Percentiles rank a stretch among this genome's conserved stretches.
Conservation (phyloP, 2,888 invertebrate genomes). For the Papilio protenor region DNA sequence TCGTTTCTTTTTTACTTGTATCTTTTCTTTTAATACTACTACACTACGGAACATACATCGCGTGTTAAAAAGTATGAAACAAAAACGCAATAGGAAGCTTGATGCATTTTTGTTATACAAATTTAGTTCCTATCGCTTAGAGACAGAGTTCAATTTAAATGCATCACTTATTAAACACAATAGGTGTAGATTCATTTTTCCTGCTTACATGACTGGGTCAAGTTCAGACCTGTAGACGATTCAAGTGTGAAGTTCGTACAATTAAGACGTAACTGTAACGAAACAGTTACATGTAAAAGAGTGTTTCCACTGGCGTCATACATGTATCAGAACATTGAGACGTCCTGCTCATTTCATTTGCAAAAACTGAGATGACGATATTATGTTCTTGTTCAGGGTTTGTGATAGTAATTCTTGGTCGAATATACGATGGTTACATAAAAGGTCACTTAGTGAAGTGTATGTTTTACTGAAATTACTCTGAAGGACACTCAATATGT, state of each 20-base stretch:
- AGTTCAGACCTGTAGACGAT: constrained; percentile 56
- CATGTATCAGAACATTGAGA: not conserved
- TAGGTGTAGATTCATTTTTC: constrained; percentile 23
- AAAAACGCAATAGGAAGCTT: constrained; percentile 7
- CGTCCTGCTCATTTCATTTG: not conserved
- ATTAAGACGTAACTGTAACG: constrained; percentile 5
- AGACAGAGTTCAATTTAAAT: not conserved
- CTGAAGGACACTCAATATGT: no score
- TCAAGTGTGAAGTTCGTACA: constrained; percentile 53
- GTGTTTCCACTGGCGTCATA: not conserved
- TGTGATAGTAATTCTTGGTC: not conserved
- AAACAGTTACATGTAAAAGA: not conserved
- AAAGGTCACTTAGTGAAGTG: not conserved
- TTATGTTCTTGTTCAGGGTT: not conserved
- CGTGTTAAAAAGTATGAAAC: constrained; percentile 1
- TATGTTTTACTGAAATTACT: no score
- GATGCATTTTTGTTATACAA: not conserved
- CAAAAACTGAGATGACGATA: not conserved
- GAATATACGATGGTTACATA: not conserved
- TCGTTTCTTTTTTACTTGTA: not conserved
- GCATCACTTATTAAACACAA: constrained; percentile 31
- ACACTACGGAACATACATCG: constrained; percentile 6
- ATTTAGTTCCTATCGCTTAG: not conserved
- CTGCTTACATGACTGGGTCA: constrained; percentile 49
- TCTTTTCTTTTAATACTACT: not conserved